Percentiles rank a stretch among this genome's conserved stretches.
Evolutionary conservation across 2,888 invertebrate genomes (phyloP).

Genomic region (Pachydiplax longipennis): DNA sequence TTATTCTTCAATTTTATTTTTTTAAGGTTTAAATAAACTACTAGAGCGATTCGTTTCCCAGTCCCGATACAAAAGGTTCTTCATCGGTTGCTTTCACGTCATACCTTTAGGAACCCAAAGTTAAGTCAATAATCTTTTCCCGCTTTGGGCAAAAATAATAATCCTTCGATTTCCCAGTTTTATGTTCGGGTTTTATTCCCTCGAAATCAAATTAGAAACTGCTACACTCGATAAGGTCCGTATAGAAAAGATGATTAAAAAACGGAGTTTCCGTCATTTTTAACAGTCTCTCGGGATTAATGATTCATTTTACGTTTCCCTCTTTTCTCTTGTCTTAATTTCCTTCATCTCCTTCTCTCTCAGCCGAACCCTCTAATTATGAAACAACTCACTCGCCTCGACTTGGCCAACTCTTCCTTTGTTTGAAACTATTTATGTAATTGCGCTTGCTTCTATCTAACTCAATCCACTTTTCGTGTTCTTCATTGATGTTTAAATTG

Average conservation of each 20-base stretch:
- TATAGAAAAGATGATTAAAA: neutral
- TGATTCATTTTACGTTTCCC: neutral
- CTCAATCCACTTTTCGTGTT: too few relatives aligned
- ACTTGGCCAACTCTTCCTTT: too few relatives aligned
- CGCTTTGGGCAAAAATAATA: neutral
- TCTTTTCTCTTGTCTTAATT: neutral
- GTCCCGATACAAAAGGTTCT: neutral
- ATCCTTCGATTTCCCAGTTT: neutral
- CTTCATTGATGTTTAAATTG: too few relatives aligned
- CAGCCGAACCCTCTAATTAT: too few relatives aligned
- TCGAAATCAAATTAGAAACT: neutral
- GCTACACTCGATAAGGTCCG: neutral
- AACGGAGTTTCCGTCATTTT: neutral
- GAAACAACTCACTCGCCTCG: too few relatives aligned
- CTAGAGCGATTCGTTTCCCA: neutral
- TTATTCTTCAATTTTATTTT: neutral
- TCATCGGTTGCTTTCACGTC: neutral
- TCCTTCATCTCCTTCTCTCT: neutral
- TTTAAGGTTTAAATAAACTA: neutral
- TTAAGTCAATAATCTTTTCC: neutral
- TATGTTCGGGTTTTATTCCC: neutral
- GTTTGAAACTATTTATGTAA: too few relatives aligned
- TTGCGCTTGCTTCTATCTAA: too few relatives aligned
- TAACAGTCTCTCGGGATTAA: neutral
- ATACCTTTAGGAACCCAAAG: neutral